phyloP scores from a whole-genome alignment of 1,140 invertebrate species.

The Lycorma delicatula region DNA sequence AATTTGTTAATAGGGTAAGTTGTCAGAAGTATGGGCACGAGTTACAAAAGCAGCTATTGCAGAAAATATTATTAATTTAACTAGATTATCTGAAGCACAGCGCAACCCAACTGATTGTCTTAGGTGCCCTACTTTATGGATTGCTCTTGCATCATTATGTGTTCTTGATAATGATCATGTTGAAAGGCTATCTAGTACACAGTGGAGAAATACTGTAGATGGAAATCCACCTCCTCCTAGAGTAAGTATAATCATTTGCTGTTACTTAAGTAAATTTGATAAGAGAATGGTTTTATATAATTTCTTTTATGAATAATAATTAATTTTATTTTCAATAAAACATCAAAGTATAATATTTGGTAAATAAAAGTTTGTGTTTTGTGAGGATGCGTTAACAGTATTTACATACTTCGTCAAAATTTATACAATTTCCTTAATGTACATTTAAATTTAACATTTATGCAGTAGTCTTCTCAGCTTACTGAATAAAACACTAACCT shows the following conservation, averaged over 20 bases:
- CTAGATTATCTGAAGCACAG: slow-evolving; percentile 65
- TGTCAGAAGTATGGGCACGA: slow-evolving; percentile 76
- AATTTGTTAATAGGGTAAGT: slow-evolving; percentile 81
- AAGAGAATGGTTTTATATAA: no score
- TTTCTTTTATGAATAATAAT: neutral
- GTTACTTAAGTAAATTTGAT: slow-evolving; percentile 3
- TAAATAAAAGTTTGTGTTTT: no score
- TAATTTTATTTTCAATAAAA: neutral
- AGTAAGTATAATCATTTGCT: slow-evolving; percentile 39
- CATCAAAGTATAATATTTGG: neutral
- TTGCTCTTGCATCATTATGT: slow-evolving; percentile 86
- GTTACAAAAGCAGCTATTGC: slow-evolving; percentile 87
- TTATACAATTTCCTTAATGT: no score
- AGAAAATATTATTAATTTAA: slow-evolving; percentile 79
- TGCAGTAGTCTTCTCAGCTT: no score
- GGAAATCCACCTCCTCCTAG: slow-evolving; percentile 52
- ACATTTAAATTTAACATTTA: no score
- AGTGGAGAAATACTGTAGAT: slow-evolving; percentile 50
- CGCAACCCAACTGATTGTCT: slow-evolving; percentile 68
- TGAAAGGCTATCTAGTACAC: slow-evolving; percentile 65
- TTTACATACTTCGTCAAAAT: no score
- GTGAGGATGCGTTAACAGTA: no score
- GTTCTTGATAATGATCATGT: slow-evolving; percentile 87
- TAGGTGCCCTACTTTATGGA: slow-evolving; percentile 77
- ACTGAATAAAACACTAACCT: no score